phyloP scores from a whole-genome alignment of 2,888 invertebrate genomes.

The Watsonalla binaria region DNA sequence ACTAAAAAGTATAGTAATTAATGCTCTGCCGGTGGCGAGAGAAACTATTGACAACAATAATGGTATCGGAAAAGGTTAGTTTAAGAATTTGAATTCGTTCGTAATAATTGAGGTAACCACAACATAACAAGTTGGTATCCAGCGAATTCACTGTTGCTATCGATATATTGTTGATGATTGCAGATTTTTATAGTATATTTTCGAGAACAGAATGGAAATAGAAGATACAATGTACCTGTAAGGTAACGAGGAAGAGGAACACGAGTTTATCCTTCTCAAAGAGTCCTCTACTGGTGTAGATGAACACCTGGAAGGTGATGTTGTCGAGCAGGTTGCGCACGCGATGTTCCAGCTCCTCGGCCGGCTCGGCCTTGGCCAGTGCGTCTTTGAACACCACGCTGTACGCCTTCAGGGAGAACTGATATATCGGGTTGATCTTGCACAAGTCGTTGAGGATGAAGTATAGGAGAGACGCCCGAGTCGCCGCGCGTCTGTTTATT shows the following conservation, averaged over 20 bases:
- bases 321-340: conserved; percentile 90
- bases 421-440: conserved; percentile 96
- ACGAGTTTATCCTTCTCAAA: conserved; percentile 96
- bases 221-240: conserved; percentile 79
- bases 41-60: no score
- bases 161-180: no score
- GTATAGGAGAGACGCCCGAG: conserved; percentile 92
- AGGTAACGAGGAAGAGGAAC: conserved; percentile 91
- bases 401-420: conserved; percentile 96
- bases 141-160: no score
- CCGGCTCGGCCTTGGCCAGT: conserved; percentile 81
- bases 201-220: not conserved
- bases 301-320: conserved; percentile 91
- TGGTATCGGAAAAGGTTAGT: no score
- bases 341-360: conserved; percentile 84
- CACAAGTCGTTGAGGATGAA: conserved; percentile 95
- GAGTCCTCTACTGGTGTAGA: conserved; percentile 93
- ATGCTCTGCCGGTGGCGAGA: no score
- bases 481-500: conserved; percentile 84
- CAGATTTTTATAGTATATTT: no score
- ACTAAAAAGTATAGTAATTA: no score
- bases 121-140: no score
- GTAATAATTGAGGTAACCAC: no score
- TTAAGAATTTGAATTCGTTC: no score
- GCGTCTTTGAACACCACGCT: conserved; percentile 94